Conservation (phyloP, 2,888 invertebrate species). For the Glaucopsyche alexis region DNA sequence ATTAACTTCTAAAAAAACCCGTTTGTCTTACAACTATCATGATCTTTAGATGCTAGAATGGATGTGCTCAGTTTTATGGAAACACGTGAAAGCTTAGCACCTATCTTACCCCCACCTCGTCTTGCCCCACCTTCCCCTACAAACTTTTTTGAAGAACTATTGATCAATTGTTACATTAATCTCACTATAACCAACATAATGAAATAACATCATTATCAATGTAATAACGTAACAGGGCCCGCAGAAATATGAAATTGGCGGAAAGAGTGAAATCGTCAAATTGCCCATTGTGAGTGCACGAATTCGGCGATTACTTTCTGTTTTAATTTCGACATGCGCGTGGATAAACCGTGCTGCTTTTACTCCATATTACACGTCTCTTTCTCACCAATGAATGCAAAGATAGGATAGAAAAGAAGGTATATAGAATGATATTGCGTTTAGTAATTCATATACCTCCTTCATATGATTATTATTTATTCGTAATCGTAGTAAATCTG, state of each 20-base stretch:
- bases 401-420: conserved; percentile 3
- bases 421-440: neutral
- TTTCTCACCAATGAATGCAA: conserved; percentile 31
- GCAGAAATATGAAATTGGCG: conserved; percentile 69
- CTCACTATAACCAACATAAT: neutral
- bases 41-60: too few relatives aligned
- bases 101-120: too few relatives aligned
- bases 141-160: too few relatives aligned
- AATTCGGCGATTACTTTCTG: conserved; percentile 73
- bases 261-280: conserved; percentile 77
- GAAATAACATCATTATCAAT: neutral
- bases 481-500: neutral
- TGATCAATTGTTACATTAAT: neutral
- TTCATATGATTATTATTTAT: too few relatives aligned
- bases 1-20: too few relatives aligned
- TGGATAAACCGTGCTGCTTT: conserved; percentile 46
- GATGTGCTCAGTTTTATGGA: too few relatives aligned
- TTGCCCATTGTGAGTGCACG: conserved; percentile 76
- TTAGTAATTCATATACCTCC: neutral
- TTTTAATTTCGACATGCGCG: conserved; percentile 61
- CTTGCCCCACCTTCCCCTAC: too few relatives aligned
- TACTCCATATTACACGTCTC: conserved; percentile 33
- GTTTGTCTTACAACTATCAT: too few relatives aligned
- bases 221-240: conserved; percentile 24
- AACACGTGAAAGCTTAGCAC: too few relatives aligned